Evolutionary conservation across 2,888 invertebrate species (phyloP), one percentile per base, ranked within the genome.

Genomic region (Phyllotreta striolata): DNA sequence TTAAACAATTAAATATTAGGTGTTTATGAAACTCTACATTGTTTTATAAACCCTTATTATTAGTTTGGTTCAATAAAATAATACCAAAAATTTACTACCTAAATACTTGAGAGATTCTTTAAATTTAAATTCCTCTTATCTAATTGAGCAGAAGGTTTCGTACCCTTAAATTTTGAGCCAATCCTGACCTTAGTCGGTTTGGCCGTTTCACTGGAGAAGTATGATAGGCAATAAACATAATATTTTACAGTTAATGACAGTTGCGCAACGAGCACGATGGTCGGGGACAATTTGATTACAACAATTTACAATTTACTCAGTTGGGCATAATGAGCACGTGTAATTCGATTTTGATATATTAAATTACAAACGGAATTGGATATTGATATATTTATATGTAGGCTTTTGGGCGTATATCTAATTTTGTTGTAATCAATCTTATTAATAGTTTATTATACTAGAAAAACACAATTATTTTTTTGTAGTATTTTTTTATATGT

Each of bases 161-260:
- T 44, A 44, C 12, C 14, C 10, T 13, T 44, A 9, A 13, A n/a
- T 44, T 14, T 44, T 44, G 14, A n/a, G 14, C 10, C 47, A 47
- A n/a, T 47, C 47, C 49, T 49, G 49, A 10, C 34, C n/a, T 35
- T 3, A n/a, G 24, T 24, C 24, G 49, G 49, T 52, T 12, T 39
- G 9, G 7, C 37, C 39, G 13, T 24, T 24, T 24, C 24, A 24
- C 8, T 37, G 34, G 43, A 10, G 49, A 60, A 44, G 52, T 24
- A 54, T 14, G 60, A 60, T 54, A 40, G 52, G 44, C 60, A 44
- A 43, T 60, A 52, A 52, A 60, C 60, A 54, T 52, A 44, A 60
- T 60, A 60, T 60, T 60, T 60, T 60, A 60, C 52, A n/a, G 44
- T 39, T 60, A 60, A 60, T 60, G 60, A 60, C 60, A 60, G 44